These are phyloP conservation scores for Macrochelys suwanniensis DNA, from an alignment of 2,797 vertebrate genomes.

Conservation along the genomic window DNA sequence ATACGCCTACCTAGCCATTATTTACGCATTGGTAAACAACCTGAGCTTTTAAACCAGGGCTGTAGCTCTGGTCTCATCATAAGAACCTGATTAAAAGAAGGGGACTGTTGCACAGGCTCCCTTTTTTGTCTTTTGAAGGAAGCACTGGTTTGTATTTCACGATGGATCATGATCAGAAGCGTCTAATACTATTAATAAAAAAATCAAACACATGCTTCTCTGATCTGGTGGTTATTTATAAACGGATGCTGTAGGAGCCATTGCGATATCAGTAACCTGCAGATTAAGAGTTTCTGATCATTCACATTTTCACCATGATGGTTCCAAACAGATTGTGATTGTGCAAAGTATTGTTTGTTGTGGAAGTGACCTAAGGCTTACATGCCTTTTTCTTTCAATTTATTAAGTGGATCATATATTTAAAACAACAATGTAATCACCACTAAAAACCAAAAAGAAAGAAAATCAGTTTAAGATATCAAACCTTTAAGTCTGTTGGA, in stretches of 20 bases:
- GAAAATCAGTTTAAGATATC: neutral
- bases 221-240: neutral
- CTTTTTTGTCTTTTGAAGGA: neutral
- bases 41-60: neutral
- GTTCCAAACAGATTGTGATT: neutral
- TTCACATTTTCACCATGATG: neutral
- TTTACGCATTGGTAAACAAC: neutral
- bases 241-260: neutral
- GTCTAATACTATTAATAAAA: neutral
- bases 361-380: neutral
- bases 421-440: accelerated
- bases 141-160: neutral
- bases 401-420: neutral
- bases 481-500: neutral
- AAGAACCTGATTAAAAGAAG: neutral
- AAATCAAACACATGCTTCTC: neutral
- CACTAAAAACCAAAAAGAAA: neutral
- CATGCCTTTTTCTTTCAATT: neutral
- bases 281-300: neutral
- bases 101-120: neutral
- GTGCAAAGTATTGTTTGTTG: neutral
- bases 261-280: neutral
- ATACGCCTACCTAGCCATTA: neutral
- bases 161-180: neutral
- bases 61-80: neutral